Base-by-base conservation (phyloP, 2,113 vertebrate species). In the Antigone vipio region DNA sequence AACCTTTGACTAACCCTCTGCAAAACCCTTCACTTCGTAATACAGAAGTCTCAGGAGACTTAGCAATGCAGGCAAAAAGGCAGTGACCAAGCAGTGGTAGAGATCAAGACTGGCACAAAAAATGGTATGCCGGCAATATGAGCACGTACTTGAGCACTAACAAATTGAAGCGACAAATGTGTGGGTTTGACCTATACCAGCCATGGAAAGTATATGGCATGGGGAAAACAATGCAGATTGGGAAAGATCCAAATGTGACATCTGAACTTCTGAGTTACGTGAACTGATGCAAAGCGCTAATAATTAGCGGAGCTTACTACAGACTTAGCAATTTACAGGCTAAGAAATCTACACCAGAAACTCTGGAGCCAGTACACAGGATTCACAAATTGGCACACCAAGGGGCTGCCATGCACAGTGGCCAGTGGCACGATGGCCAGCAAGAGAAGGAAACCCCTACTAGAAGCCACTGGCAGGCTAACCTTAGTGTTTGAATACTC, bases 301-400 rank as follows among this genome's bases (percentile, higher is more conserved):
- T 13, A 68, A 24, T 23, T 74, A 66, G 44, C 2, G 2, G 30
- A 22, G 16, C 7, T 71, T 53, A 15, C 40, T 15, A 21, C 0
- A 0, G 35, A 42, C 42, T 66, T 44, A 24, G 24, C 45, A 80
- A 50, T 34, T 56, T 69, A 55, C 18, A 82, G 52, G 52, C 30
- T 45, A 30, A 58, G 63, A 66, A 35, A 42, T 15, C 68, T 34
- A 20, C 42, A 59, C 2, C 55, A 74, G 42, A 92, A 24, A 18
- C 35, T 49, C 50, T n/a, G 42, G 3, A 53, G 23, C 17, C 12
- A 32, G 56, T 18, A 34, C 0, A 0, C 6, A 13, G 26, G 35
- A 29, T 27, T 60, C 20, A 55, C 15, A 66, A 69, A 80, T 5
- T 29, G 59, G 42, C n/a, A 45, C 3, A 14, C 3, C 42, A 73